Conservation (phyloP, 2,797 vertebrate species). For the Hippocampus kuda region DNA sequence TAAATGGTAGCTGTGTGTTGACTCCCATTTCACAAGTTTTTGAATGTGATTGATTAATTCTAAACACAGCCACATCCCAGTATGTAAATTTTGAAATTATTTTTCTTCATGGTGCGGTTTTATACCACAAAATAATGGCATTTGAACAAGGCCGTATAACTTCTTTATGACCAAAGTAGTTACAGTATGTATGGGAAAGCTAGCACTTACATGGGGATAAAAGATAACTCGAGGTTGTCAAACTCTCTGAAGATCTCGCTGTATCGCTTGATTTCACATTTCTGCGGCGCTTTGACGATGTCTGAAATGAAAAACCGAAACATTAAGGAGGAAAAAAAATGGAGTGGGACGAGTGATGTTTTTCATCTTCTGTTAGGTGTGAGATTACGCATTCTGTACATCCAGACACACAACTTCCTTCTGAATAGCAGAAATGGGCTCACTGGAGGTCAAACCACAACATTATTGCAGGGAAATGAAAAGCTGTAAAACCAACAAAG, state of each 20-base stretch:
- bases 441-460: not conserved
- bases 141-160: not conserved
- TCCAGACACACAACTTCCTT: not conserved
- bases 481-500: not conserved
- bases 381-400: not conserved
- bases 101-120: too few species aligned
- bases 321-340: not conserved
- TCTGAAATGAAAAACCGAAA: conserved; percentile 52
- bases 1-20: too few species aligned
- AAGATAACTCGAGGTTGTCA: conserved; percentile 79
- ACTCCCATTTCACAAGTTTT: too few species aligned
- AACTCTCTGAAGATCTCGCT: conserved; percentile 88
- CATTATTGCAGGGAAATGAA: not conserved
- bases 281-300: conserved; percentile 29
- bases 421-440: not conserved
- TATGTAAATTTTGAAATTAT: too few species aligned
- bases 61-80: too few species aligned
- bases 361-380: not conserved
- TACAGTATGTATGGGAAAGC: too few species aligned
- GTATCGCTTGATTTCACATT: conserved; percentile 71
- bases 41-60: too few species aligned
- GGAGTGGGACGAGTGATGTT: not conserved
- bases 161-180: not conserved
- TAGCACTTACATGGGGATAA: conserved; percentile 71
- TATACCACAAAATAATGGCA: too few species aligned